phyloP scores from a whole-genome alignment of 2,113 vertebrate genomes.

The Stegostoma tigrinum region DNA sequence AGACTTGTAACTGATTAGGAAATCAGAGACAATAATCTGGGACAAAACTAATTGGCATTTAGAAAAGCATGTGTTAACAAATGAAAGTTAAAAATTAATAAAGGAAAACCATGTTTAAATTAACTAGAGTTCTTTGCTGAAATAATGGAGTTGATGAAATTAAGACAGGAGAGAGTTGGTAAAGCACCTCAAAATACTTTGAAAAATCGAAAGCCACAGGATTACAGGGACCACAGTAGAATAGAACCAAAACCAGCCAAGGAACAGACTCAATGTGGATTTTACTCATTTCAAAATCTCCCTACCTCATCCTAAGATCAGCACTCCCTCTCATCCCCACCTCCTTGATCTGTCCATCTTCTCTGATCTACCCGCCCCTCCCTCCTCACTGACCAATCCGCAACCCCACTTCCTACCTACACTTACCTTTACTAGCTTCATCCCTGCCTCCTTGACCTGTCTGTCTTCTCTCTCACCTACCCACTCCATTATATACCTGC shows the following conservation, averaged over 20 bases:
- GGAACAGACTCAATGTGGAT: not conserved
- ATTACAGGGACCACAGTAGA: not conserved
- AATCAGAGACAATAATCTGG: not conserved
- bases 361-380: no score
- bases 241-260: not conserved
- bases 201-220: not conserved
- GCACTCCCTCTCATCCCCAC: no score
- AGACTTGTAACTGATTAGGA: no score
- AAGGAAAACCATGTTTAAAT: not conserved
- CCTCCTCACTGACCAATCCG: no score
- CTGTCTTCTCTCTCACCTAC: no score
- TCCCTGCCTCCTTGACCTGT: no score
- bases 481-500: no score
- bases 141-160: not conserved
- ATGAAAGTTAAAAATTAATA: not conserved
- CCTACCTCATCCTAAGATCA: no score
- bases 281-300: no score
- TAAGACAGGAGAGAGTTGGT: not conserved
- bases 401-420: no score
- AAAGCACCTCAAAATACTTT: not conserved
- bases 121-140: not conserved
- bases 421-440: no score
- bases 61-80: not conserved
- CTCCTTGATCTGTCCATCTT: no score
- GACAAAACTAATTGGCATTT: not conserved